phyloP scores from a whole-genome alignment of 2,888 invertebrate genomes.

The Drosophila demipolita region DNA sequence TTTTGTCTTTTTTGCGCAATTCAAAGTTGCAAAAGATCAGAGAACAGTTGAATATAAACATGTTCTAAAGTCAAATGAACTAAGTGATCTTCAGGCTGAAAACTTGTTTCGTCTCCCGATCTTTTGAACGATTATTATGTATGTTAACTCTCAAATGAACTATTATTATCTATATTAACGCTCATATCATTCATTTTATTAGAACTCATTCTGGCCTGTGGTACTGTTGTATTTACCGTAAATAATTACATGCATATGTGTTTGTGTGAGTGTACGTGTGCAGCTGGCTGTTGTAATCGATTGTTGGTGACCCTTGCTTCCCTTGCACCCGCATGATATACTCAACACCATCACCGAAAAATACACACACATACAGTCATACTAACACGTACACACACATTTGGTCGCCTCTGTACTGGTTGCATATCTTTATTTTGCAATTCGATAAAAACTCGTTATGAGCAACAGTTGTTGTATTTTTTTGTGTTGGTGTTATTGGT shows the following conservation, averaged over 20 bases:
- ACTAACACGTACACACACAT: constrained; percentile 36
- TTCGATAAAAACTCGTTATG: constrained; percentile 77
- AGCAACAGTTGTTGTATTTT: constrained; percentile 59
- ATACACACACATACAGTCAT: constrained; percentile 16
- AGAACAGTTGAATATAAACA: not conserved
- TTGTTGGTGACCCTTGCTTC: constrained; percentile 55
- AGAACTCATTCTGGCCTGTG: constrained; percentile 24
- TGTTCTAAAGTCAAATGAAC: not conserved
- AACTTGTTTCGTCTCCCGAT: not conserved
- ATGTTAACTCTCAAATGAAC: constrained; percentile 3
- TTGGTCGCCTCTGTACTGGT: constrained; percentile 58
- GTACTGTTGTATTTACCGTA: constrained; percentile 21
- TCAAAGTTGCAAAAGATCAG: not conserved
- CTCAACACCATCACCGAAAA: constrained; percentile 14
- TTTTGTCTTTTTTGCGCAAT: not conserved
- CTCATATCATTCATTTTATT: constrained; percentile 14
- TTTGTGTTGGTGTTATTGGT: constrained; percentile 66
- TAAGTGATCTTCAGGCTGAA: not conserved
- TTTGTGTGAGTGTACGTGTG: constrained; percentile 16
- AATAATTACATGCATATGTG: constrained; percentile 12
- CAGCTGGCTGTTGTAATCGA: constrained; percentile 53
- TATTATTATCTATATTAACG: not conserved
- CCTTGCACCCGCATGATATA: constrained; percentile 40
- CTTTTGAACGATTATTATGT: not conserved
- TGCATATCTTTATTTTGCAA: constrained; percentile 78